Evolutionary conservation across 2,888 invertebrate genomes (phyloP).

Genomic region (Bombyx huttoni): DNA sequence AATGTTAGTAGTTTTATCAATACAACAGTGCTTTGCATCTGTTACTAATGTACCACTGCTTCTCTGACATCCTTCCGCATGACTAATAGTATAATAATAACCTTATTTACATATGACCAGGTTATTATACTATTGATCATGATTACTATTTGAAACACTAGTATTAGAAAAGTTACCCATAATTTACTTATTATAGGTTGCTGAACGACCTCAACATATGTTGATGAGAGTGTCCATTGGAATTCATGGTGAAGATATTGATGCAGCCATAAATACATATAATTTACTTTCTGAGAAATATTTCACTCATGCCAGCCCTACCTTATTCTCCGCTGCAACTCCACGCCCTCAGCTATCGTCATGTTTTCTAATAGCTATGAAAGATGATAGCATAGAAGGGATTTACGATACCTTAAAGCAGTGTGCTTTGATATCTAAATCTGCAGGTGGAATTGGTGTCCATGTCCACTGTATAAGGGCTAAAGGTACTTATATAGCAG

Average conservation of each 20-base stretch:
- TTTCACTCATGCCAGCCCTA: constrained; percentile 98
- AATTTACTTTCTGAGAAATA: constrained; percentile 94
- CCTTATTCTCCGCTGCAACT: constrained; percentile 96
- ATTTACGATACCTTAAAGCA: constrained; percentile 93
- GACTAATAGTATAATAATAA: no score
- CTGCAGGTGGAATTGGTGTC: constrained; percentile 97
- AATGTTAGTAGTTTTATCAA: no score
- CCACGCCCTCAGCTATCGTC: constrained; percentile 93
- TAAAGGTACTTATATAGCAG: constrained; percentile 91
- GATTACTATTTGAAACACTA: not conserved
- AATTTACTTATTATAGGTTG: constrained; percentile 68
- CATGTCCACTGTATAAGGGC: constrained; percentile 96
- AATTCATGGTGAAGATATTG: constrained; percentile 95
- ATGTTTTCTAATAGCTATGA: constrained; percentile 95
- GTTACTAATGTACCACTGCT: no score
- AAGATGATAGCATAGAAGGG: constrained; percentile 94
- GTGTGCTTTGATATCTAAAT: constrained; percentile 96
- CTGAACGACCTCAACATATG: constrained; percentile 98
- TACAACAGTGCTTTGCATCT: no score
- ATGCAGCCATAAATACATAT: constrained; percentile 94
- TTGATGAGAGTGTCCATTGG: constrained; percentile 97
- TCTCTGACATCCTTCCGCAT: no score
- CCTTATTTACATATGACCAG: no score
- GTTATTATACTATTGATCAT: no score
- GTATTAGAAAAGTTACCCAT: not conserved